These are phyloP conservation scores for Dicyrtomina minuta DNA, from an alignment of 2,888 invertebrate genomes.

Conservation along the genomic window DNA sequence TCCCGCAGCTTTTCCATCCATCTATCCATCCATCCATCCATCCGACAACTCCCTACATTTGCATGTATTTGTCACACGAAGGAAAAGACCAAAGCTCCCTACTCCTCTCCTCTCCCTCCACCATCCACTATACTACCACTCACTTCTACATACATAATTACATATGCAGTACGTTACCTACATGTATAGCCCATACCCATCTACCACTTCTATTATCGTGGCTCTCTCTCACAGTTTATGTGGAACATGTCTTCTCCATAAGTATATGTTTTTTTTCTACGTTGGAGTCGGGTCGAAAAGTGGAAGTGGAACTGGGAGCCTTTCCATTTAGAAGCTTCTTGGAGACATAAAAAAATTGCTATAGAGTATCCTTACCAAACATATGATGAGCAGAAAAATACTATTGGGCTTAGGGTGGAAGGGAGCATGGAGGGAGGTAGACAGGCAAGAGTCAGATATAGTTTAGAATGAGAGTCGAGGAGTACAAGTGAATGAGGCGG, in stretches of 20 bases:
- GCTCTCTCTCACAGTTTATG: too few species aligned
- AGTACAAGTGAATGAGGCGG: not conserved
- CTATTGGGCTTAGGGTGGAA: not conserved
- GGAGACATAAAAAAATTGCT: not conserved
- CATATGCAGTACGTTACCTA: too few species aligned
- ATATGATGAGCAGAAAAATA: constrained; percentile 11
- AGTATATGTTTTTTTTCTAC: not conserved
- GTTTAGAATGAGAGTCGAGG: not conserved
- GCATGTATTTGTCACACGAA: constrained; percentile 31
- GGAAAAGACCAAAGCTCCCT: constrained; percentile 15
- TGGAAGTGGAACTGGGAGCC: not conserved
- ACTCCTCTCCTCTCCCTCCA: not conserved
- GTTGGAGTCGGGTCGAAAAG: not conserved
- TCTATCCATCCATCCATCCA: constrained; percentile 32
- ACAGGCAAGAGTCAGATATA: not conserved
- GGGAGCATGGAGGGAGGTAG: not conserved
- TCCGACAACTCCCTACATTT: constrained; percentile 29
- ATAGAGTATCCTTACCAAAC: not conserved
- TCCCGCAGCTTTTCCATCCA: constrained; percentile 33
- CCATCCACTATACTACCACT: not conserved
- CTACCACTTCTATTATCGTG: too few species aligned
- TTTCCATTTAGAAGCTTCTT: not conserved
- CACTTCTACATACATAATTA: too few species aligned
- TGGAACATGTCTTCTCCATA: too few species aligned
- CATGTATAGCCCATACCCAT: too few species aligned